These are phyloP conservation scores for Bicyclus anynana DNA, from an alignment of 1,140 invertebrate species.

Conservation along the genomic window DNA sequence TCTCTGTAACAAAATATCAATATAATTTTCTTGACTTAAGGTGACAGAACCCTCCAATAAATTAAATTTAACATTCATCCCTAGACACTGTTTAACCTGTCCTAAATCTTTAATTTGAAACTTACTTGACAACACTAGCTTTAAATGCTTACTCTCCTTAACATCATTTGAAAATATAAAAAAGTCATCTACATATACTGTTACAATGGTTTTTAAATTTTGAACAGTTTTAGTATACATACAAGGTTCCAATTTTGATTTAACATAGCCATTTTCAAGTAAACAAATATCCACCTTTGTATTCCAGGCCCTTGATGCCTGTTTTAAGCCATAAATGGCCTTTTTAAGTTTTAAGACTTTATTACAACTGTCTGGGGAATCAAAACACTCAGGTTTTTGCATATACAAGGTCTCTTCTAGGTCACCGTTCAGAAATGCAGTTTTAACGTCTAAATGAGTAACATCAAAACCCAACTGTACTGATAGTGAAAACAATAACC, in stretches of 20 bases:
- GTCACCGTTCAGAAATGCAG: conserved; percentile 19
- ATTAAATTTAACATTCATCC: conserved; percentile 18
- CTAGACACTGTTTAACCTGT: conserved; percentile 18
- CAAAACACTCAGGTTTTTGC: conserved; percentile 6
- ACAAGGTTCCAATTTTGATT: conserved; percentile 19
- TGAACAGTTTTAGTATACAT: conserved; percentile 15
- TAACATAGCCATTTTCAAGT: conserved; percentile 10
- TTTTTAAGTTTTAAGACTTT: conserved; percentile 16
- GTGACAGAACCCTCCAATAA: conserved; percentile 9
- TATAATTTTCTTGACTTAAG: conserved; percentile 14
- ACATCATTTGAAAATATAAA: conserved; percentile 23
- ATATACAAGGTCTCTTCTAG: conserved; percentile 17
- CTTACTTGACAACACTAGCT: neutral
- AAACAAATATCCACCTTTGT: conserved; percentile 15
- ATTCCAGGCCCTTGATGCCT: conserved; percentile 20
- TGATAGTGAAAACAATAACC: conserved; percentile 22
- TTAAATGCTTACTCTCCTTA: conserved; percentile 10
- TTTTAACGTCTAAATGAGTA: conserved; percentile 22
- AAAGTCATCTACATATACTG: conserved; percentile 27
- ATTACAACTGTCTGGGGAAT: neutral
- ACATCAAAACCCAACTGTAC: conserved; percentile 16
- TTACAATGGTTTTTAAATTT: conserved; percentile 12
- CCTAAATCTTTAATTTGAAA: conserved; percentile 31
- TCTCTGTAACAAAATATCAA: conserved; percentile 9
- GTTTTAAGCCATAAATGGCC: conserved; percentile 24